These are phyloP conservation scores for Bellardia pandia DNA, from an alignment of 2,888 invertebrate genomes.

Conservation along the genomic window DNA sequence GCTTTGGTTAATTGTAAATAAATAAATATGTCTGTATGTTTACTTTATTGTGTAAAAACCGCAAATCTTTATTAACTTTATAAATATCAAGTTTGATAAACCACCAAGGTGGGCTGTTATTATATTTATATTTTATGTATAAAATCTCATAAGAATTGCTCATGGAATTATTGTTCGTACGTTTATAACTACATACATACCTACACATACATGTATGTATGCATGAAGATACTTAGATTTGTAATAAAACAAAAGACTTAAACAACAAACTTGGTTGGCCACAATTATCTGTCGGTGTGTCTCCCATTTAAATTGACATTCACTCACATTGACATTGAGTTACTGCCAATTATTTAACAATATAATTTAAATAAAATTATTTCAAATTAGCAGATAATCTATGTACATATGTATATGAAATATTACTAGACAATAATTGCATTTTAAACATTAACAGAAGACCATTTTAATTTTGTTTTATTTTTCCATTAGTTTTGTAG, in stretches of 20 bases:
- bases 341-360: constrained; percentile 57
- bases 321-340: constrained; percentile 63
- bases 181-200: no score
- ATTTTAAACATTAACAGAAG: background rate
- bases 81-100: constrained; percentile 42
- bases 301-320: constrained; percentile 50
- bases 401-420: constrained; percentile 21
- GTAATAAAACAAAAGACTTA: constrained; percentile 54
- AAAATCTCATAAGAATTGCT: background rate
- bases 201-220: background rate
- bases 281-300: constrained; percentile 20
- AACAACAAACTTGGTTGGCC: constrained; percentile 50
- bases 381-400: constrained; percentile 55
- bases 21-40: background rate
- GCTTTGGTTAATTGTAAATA: constrained; percentile 59
- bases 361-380: constrained; percentile 63
- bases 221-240: background rate
- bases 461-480: constrained; percentile 4
- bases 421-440: constrained; percentile 34
- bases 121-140: constrained; percentile 30
- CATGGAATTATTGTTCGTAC: background rate
- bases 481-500: background rate
- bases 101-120: constrained; percentile 58
- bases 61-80: constrained; percentile 62
- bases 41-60: constrained; percentile 50